Base-by-base conservation (phyloP, 2,797 vertebrate species). In the Garrulus glandarius region DNA sequence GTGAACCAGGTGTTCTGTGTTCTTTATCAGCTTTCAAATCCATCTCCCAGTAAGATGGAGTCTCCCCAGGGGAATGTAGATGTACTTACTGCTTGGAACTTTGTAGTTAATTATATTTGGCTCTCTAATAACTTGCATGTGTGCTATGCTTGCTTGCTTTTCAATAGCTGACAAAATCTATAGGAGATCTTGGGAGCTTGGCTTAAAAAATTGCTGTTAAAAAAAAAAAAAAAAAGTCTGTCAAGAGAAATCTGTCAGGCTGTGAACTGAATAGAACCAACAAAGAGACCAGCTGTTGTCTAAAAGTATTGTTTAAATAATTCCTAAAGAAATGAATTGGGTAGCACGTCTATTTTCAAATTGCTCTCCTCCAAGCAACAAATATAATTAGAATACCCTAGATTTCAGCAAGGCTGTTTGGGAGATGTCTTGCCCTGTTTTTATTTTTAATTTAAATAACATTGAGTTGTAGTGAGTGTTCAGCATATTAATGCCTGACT, bases 91-190 rank as follows among this genome's bases (percentile, higher is more conserved):
- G 92, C 93, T 92, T 92, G 87, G 78, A 95, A 89, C 49, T 89
- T 85, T 93, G 91, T 96, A 83, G 53, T 78, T 95, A 70, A 60
- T 92, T 76, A 39, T 80, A 77, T 92, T 92, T 93, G 84, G 78
- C 76, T 91, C 20, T 83, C 72, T 86, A 79, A 50, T 91, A 93
- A 87, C 76, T 92, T 97, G 93, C 93, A 93, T 96, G 89, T 82
- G 49, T 1, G 15, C 82, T 89, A 5, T 92, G 95, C 91, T 93
- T 92, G 89, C 93, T 94, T 92, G 94, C 93, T 92, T 94, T 91
- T 75, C 68, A 92, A 26, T 92, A 86, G 43, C 69, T 89, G 69
- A 89, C 65, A 53, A 86, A 82, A 92, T 49, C 79, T 96, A 18
- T 68, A 68, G 84, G 67, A 95, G 91, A 93, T 91, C 68, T 80